A percentile compares a stretch with the other conserved stretches of the same genome.
These are phyloP conservation scores for Taenioides sp. DNA, from an alignment of 2,797 vertebrate genomes.

Conservation along the genomic window DNA sequence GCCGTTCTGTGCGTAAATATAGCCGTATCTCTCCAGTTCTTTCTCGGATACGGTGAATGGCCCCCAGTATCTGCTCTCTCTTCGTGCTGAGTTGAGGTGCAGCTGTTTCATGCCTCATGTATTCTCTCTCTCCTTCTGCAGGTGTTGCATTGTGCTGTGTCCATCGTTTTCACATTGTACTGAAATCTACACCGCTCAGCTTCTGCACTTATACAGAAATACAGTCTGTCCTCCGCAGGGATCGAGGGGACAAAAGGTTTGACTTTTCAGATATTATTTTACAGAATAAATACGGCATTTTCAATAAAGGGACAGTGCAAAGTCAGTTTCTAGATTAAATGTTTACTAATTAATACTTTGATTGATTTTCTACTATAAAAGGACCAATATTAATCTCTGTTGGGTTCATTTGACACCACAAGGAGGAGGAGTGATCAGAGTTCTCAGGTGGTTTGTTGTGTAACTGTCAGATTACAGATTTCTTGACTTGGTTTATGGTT, in stretches of 20 bases:
- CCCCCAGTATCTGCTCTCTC: neutral
- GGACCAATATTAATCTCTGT: no score
- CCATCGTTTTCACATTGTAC: slow-evolving; percentile 1
- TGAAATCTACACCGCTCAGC: slow-evolving; percentile 10
- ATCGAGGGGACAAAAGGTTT: neutral
- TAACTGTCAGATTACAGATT: no score
- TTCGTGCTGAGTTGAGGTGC: slow-evolving; percentile 7
- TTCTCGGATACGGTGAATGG: neutral
- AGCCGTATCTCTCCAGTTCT: neutral
- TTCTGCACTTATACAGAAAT: slow-evolving; percentile 1
- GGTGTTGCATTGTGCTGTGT: slow-evolving; percentile 17
- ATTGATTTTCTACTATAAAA: no score
- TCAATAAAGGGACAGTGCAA: no score
- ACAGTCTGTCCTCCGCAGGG: neutral
- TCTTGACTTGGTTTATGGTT: no score
- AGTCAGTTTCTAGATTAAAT: no score
- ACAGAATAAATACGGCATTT: no score
- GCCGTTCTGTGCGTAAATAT: neutral
- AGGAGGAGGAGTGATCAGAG: no score
- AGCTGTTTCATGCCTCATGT: slow-evolving; percentile 8
- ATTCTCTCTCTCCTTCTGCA: slow-evolving; percentile 8
- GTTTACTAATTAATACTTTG: no score
- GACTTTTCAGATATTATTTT: neutral
- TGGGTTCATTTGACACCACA: no score
- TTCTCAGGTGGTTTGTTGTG: no score